Evolutionary conservation across 1,140 invertebrate genomes (phyloP).

Genomic region (Zophobas atratus): DNA sequence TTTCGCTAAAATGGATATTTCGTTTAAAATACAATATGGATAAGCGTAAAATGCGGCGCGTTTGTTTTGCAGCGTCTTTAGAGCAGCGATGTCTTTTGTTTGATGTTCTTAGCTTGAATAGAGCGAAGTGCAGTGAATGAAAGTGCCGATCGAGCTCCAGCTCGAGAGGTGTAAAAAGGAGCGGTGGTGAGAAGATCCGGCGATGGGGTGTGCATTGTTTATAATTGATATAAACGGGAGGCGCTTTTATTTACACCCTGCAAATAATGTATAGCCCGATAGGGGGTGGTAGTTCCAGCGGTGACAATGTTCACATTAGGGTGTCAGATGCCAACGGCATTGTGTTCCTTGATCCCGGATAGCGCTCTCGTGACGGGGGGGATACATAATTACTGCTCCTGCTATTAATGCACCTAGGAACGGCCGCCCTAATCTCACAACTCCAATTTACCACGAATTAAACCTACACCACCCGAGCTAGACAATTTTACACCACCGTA

Average conservation of each 20-base stretch:
- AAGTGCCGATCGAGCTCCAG: conserved; percentile 35
- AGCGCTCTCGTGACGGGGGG: conserved; percentile 31
- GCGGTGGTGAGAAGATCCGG: conserved; percentile 36
- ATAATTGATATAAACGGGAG: conserved; percentile 39
- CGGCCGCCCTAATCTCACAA: conserved; percentile 37
- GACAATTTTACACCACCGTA: conserved; percentile 22
- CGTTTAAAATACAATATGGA: conserved; percentile 41
- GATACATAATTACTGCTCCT: conserved; percentile 41
- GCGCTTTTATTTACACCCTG: conserved; percentile 40
- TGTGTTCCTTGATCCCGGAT: conserved; percentile 39
- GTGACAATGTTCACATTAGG: conserved; percentile 42
- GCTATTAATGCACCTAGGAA: conserved; percentile 40
- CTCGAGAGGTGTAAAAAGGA: conserved; percentile 38
- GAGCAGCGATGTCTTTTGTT: conserved; percentile 33
- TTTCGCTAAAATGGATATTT: conserved; percentile 34
- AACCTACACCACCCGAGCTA: conserved; percentile 32
- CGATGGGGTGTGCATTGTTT: conserved; percentile 36
- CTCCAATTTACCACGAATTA: conserved; percentile 38
- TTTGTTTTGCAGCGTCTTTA: conserved; percentile 36
- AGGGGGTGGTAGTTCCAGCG: conserved; percentile 28
- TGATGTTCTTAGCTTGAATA: conserved; percentile 28
- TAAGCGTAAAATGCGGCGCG: conserved; percentile 39
- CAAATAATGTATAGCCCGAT: conserved; percentile 32
- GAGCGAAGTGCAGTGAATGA: conserved; percentile 33
- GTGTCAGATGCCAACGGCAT: conserved; percentile 32